Percentiles rank a stretch among this genome's conserved stretches.
phyloP scores from a whole-genome alignment of 2,113 vertebrate species.

The Thunnus thynnus region DNA sequence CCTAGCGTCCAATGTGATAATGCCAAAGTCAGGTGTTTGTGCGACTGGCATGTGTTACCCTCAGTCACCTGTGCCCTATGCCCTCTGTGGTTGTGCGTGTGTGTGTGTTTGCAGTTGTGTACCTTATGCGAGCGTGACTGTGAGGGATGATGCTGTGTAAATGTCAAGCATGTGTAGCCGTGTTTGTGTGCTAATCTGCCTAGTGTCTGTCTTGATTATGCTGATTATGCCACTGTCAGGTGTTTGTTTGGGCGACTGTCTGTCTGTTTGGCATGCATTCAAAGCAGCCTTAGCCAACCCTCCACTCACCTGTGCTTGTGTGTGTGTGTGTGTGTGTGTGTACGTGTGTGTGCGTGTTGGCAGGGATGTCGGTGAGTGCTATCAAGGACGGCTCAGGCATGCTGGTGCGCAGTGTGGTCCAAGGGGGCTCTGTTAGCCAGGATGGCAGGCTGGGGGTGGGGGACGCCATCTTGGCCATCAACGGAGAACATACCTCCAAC shows the following conservation, averaged over 20 bases:
- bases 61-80: constrained; percentile 67
- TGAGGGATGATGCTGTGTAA: constrained; percentile 63
- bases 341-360: constrained; percentile 56
- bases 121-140: constrained; percentile 47
- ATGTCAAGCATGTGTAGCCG: constrained; percentile 71
- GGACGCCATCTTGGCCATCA: constrained; percentile 93
- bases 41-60: constrained; percentile 61
- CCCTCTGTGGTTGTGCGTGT: constrained; percentile 38
- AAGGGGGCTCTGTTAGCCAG: constrained; percentile 92
- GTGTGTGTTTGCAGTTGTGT: constrained; percentile 16
- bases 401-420: constrained; percentile 94
- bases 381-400: constrained; percentile 94
- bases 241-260: constrained; percentile 78
- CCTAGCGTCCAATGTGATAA: constrained; percentile 68
- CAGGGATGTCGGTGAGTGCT: constrained; percentile 97
- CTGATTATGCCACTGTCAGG: constrained; percentile 74
- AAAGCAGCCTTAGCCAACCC: constrained; percentile 67
- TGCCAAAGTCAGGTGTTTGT: constrained; percentile 69
- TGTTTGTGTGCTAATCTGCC: constrained; percentile 79
- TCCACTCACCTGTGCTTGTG: constrained; percentile 66
- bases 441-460: constrained; percentile 94
- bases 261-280: constrained; percentile 72
- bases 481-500: constrained; percentile 90
- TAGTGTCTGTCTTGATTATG: constrained; percentile 79
- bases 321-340: constrained; percentile 57